A percentile compares a stretch with the other conserved stretches of the same genome.
These are phyloP conservation scores for Andricus quercusramuli DNA, from an alignment of 2,888 invertebrate genomes.

Conservation along the genomic window DNA sequence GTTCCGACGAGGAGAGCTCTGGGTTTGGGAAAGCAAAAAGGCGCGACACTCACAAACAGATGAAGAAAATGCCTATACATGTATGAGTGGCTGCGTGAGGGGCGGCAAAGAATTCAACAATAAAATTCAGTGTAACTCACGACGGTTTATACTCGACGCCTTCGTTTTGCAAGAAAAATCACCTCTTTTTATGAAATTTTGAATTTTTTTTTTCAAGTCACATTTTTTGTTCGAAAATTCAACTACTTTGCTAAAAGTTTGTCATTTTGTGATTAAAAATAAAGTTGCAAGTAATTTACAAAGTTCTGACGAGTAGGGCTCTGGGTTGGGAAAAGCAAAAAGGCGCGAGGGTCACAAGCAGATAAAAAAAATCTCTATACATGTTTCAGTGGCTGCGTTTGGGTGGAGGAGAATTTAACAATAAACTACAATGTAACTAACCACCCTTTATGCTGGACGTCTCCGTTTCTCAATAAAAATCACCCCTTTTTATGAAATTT, in stretches of 20 bases:
- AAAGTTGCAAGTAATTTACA: constrained; percentile 51
- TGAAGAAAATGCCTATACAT: constrained; percentile 6
- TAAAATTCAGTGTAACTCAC: constrained; percentile 62
- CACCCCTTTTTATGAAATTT: too few relatives aligned
- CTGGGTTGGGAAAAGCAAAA: constrained; percentile 48
- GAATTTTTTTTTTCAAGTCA: too few relatives aligned
- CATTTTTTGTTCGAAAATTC: too few relatives aligned
- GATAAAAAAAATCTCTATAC: constrained; percentile 6
- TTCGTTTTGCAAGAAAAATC: constrained; percentile 4
- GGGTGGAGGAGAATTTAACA: constrained; percentile 35
- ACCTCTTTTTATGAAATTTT: constrained; percentile 10
- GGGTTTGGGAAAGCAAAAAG: constrained; percentile 48
- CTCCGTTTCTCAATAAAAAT: constrained; percentile 8
- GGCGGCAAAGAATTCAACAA: constrained; percentile 51
- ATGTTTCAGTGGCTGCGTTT: neutral
- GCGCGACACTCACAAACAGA: constrained; percentile 44
- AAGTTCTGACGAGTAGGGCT: constrained; percentile 53
- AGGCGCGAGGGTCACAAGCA: constrained; percentile 45
- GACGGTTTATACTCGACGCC: constrained; percentile 39
- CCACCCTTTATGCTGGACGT: constrained; percentile 41
- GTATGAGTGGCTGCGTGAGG: constrained; percentile 6
- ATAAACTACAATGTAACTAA: constrained; percentile 51
- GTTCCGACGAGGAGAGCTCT: constrained; percentile 51
- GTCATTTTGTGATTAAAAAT: too few relatives aligned
- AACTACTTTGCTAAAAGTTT: too few relatives aligned